These are phyloP conservation scores for Pomatorhinus ruficollis DNA, from an alignment of 2,113 vertebrate genomes.

Conservation along the genomic window DNA sequence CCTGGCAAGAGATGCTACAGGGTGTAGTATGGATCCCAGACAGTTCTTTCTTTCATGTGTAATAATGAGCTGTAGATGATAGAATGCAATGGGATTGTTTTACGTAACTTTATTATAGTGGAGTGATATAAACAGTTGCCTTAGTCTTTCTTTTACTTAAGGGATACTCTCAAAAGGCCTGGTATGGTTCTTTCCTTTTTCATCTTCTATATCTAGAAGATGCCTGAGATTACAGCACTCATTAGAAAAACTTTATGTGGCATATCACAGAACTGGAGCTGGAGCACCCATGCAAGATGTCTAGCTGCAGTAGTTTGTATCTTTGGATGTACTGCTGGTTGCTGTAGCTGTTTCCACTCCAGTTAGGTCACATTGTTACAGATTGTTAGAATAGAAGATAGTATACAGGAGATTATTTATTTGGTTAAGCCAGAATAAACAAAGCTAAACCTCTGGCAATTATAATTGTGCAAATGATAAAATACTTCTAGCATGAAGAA, in stretches of 20 bases:
- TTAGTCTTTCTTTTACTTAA: background rate
- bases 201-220: background rate
- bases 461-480: background rate
- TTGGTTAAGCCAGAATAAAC: background rate
- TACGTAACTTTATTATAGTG: background rate
- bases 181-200: background rate
- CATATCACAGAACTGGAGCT: background rate
- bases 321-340: background rate
- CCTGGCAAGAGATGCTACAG: background rate
- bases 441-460: background rate
- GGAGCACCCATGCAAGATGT: background rate
- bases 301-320: background rate
- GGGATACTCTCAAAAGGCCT: background rate
- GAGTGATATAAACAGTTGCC: background rate
- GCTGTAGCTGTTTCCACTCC: background rate
- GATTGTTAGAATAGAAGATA: background rate
- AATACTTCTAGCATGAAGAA: background rate
- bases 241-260: background rate
- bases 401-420: background rate
- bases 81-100: background rate
- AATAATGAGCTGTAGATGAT: background rate
- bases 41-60: background rate
- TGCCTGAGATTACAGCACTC: background rate
- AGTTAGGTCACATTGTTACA: background rate
- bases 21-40: background rate